phyloP scores from a whole-genome alignment of 2,113 vertebrate genomes.

The Lanius collurio region DNA sequence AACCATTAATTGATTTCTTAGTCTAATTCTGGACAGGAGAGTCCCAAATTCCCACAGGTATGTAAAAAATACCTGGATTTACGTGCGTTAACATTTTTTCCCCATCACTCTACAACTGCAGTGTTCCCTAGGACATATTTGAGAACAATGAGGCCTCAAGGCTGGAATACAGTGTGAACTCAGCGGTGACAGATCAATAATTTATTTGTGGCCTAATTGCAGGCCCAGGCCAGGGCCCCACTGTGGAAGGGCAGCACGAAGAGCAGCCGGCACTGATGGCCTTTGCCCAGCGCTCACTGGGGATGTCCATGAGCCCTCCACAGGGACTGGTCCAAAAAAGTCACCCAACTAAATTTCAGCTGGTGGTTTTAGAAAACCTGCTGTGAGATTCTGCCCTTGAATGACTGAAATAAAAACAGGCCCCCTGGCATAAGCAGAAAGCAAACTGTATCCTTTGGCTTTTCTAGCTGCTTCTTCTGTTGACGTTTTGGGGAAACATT shows the following conservation, averaged over 20 bases:
- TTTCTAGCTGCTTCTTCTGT: not conserved
- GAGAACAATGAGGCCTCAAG: not conserved
- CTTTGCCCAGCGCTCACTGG: fast-evolving
- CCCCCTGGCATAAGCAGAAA: not conserved
- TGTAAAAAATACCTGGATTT: not conserved
- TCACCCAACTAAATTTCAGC: not conserved
- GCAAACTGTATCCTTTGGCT: not conserved
- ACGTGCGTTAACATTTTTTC: not conserved
- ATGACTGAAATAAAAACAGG: not conserved
- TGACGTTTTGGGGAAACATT: not conserved
- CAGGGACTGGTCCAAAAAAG: not conserved
- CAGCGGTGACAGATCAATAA: not conserved
- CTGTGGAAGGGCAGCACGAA: not conserved
- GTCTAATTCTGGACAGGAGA: not conserved
- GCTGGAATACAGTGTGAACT: not conserved
- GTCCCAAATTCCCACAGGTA: not conserved
- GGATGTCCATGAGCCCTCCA: not conserved
- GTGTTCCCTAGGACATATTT: not conserved
- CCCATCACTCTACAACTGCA: not conserved
- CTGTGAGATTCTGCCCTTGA: not conserved
- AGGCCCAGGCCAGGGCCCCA: not conserved
- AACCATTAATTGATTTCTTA: not conserved
- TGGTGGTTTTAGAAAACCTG: not conserved
- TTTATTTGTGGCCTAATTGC: not conserved
- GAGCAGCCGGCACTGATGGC: not conserved